Evolutionary conservation across 2,113 vertebrate genomes (phyloP).

Genomic region (Alaudala cheleensis): DNA sequence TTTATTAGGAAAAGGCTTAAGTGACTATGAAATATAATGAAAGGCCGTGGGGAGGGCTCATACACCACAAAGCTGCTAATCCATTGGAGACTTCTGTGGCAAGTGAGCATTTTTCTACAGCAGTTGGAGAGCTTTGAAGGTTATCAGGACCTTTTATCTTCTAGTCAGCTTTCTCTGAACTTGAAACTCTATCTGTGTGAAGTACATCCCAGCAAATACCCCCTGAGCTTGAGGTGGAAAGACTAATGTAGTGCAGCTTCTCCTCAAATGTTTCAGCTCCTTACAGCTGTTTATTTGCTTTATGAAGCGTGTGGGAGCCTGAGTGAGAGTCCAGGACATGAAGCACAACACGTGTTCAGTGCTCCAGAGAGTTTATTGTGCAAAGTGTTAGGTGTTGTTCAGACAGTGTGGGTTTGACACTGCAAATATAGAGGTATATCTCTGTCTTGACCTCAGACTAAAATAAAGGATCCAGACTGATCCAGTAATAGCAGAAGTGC

Average conservation of each 20-base stretch:
- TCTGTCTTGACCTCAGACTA: neutral
- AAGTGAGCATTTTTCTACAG: neutral
- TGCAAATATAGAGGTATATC: neutral
- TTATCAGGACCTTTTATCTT: conserved; percentile 21
- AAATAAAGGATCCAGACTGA: neutral
- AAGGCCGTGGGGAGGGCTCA: conserved; percentile 6
- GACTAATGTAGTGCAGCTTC: neutral
- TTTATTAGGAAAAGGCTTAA: conserved; percentile 57
- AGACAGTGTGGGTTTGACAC: neutral
- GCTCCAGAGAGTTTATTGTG: neutral
- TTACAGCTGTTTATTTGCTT: neutral
- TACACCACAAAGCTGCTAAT: neutral
- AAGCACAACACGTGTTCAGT: neutral
- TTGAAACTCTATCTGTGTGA: neutral
- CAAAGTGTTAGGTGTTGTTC: neutral
- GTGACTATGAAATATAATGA: conserved; percentile 36
- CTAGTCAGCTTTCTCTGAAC: neutral
- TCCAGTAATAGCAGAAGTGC: neutral
- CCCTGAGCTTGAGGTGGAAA: neutral
- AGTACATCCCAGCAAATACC: neutral
- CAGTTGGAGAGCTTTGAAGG: neutral
- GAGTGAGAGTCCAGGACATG: neutral
- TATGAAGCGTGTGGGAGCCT: neutral
- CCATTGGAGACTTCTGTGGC: neutral
- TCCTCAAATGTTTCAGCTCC: neutral